Evolutionary conservation across 2,113 vertebrate genomes (phyloP), one percentile per base, ranked within the genome.

Genomic region (Megaptera novaeangliae): DNA sequence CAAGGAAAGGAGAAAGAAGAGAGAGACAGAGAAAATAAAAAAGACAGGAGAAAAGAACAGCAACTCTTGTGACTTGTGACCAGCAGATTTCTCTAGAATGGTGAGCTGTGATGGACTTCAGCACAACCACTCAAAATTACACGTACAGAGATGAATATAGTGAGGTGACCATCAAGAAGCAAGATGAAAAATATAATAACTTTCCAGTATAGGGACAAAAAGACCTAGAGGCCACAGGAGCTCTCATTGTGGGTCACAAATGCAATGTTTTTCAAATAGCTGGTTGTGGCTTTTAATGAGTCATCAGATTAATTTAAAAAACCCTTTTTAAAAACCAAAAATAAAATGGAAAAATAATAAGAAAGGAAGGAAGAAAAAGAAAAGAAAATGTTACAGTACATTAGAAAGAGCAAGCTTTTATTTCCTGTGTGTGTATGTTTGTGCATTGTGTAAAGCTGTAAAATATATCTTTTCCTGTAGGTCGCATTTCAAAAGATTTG

Each of bases 151-250:
- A 31, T 20, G 52, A 77, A 23, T 17, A 74, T 41, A 71, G 8
- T 39, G 23, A 44, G 8, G 6, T 29, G 31, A 52, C 34, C 20
- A 55, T 25, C 52, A 5, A 34, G 27, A 63, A 75, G 7, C 25
- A 31, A 66, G 25, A 77, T 41, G 49, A 17, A 77, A 74, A 69
- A 21, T 29, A 57, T 29, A 31, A 36, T 27, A 44, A 21, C 1
- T 18, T 46, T 69, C 2, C 23, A 36, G 1, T 7, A 0, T 20
- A 88, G 46, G 23, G 3, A 31, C 9, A 71, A 31, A 23, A 46
- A 7, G 21, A 81, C 5, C 7, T 3, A 4, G 0, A 27, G 23
- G 39, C 7, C 4, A 2, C 0, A 61, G 10, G 5, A 81, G 0
- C 4, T 78, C 20, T 93, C 36, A 17, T 12, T 18, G 0, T 23